These are phyloP conservation scores for Taurulus bubalis DNA, from an alignment of 2,113 vertebrate species.

Conservation along the genomic window DNA sequence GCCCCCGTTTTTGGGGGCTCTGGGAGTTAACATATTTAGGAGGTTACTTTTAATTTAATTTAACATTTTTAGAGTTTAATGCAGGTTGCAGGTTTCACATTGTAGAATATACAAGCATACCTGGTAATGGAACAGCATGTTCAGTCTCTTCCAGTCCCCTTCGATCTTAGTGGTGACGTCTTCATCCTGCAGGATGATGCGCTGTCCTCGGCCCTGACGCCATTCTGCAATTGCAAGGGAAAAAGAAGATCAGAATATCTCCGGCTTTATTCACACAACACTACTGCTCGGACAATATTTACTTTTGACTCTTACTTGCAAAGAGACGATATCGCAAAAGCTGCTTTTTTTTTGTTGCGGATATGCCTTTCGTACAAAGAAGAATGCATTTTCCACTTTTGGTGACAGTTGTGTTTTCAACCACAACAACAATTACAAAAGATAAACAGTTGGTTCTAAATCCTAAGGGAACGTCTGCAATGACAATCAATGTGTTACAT, in stretches of 20 bases:
- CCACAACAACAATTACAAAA: not conserved
- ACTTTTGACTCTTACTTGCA: conserved; percentile 1
- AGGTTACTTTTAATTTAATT: not conserved
- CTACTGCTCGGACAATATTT: not conserved
- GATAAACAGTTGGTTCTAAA: not conserved
- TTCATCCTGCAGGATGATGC: conserved; percentile 95
- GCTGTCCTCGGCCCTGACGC: conserved; percentile 94
- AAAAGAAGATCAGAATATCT: not conserved
- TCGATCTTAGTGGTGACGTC: conserved; percentile 99
- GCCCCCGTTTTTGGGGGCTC: too few relatives aligned
- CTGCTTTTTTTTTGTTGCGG: not conserved
- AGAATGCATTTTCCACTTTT: not conserved
- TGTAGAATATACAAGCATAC: conserved; percentile 48
- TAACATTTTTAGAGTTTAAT: not conserved
- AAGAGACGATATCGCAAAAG: not conserved
- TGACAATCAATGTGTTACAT: not conserved
- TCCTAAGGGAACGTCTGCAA: not conserved
- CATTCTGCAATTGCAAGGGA: conserved; percentile 86
- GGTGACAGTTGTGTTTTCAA: not conserved
- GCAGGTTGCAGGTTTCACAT: not conserved
- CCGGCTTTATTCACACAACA: not conserved
- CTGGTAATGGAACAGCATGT: conserved; percentile 88
- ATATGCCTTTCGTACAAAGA: not conserved
- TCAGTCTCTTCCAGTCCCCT: conserved; percentile 96
- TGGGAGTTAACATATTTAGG: not conserved